Base-by-base conservation (phyloP, 2,113 vertebrate species). In the Apteryx owenii region DNA sequence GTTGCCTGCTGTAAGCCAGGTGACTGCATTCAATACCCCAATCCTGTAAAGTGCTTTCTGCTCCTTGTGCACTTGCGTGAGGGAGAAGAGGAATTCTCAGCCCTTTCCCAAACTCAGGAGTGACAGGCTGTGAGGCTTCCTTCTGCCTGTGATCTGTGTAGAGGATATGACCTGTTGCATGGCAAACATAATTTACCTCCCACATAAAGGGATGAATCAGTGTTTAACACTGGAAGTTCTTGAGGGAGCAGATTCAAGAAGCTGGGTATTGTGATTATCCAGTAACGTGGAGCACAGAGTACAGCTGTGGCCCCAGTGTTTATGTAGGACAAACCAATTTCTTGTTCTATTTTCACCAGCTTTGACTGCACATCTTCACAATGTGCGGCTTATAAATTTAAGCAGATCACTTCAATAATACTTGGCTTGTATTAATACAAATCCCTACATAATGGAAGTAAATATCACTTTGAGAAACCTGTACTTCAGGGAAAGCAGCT, bases 11-110 rank as follows among this genome's bases (percentile, higher is more conserved):
- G 42, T 82, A 91, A 58, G 12, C 16, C n/a, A 7, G 1, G 8
- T 2, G 0, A 48, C 9, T 15, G 22, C 0, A 0, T 53, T 88
- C 12, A 72, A 61, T 44, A 31, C 7, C 33, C 13, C 73, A 82
- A 85, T 40, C 4, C 58, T 28, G 7, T 60, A 46, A 89, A 90
- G 29, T 36, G 6, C 19, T 3, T 77, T 51, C 58, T 53, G 21
- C 44, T 76, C 61, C 48, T 5, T 4, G 4, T 83, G n/a, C 3
- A 12, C 72, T 53, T 81, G 1, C 44, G 16, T 36, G 54, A 62
- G 40, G n/a, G 29, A 62, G 28, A 77, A 83, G 6, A 12, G 76
- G 28, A 2, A 81, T 33, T 81, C 14, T 77, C 66, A 65, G 29
- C 2, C 1, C 12, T 70, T 81, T 87, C 46, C 40, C 58, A 46